Base-by-base conservation (phyloP, 2,797 vertebrate genomes). In the Erpetoichthys calabaricus region DNA sequence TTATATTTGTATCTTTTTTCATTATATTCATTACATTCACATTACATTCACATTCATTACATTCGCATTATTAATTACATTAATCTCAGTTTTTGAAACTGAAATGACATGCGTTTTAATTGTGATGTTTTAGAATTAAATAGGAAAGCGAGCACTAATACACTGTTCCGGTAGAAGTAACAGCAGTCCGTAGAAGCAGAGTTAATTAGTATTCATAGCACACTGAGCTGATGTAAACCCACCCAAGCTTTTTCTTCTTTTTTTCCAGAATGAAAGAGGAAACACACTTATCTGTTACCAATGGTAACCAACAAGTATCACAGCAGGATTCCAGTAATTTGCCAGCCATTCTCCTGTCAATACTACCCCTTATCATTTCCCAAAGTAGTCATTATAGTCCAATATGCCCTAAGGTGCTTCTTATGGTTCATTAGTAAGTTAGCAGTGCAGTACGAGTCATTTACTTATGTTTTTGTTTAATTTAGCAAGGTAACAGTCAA, bases 201-300 rank as follows among this genome's bases (percentile, higher is more conserved):
- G 25, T 3, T 49, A 7, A 76, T 83, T 78, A 74, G 77, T 78
- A 82, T 82, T 79, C 77, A 63, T 64, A 59, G 62, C 64, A 68
- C 64, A 69, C 74, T 64, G 59, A 75, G 61, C 71, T 65, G 62
- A 73, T 72, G 74, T 70, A 75, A 74, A 72, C 62, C 64, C 53
- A 54, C n/a, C 53, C 53, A 54, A 54, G 4, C 2, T 59, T 3
- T 52, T 60, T 7, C 25, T 47, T 46, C 44, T 10, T 67, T 69
- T 69, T 75, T 77, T 73, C 69, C 60, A 67, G 67, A 74, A 67
- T 66, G 72, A 68, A 59, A 76, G 73, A 66, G 59, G 70, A 74
- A 79, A 78, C 73, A 75, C 70, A 64, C 78, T 78, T 75, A 78
- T 77, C 75, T 75, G 74, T 75, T 78, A 80, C 79, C 65, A 67